Conservation (phyloP, 1,140 invertebrate genomes). For the Trialeurodes vaporariorum region DNA sequence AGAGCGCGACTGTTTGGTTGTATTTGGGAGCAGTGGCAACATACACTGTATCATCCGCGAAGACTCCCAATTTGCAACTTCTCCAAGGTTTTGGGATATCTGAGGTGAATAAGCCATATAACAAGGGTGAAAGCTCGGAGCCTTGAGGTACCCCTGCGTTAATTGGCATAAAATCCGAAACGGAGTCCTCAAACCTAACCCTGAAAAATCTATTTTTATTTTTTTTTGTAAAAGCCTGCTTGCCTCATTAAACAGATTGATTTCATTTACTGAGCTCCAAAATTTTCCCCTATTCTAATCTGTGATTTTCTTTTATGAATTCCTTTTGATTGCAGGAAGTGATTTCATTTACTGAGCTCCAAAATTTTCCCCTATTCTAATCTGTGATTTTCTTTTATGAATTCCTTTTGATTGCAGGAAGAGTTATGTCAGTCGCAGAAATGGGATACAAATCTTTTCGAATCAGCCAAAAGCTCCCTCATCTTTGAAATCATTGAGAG, state of each 20-base stretch:
- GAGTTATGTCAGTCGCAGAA: background rate
- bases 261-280: too few relatives aligned
- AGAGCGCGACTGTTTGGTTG: background rate
- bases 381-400: background rate
- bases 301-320: too few relatives aligned
- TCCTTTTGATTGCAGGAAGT: too few relatives aligned
- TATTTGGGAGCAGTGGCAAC: background rate
- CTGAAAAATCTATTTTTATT: too few relatives aligned
- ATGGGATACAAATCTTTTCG: constrained; percentile 62
- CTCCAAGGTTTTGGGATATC: background rate
- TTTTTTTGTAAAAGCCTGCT: too few relatives aligned
- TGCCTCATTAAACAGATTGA: too few relatives aligned
- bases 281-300: too few relatives aligned
- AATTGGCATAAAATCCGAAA: too few relatives aligned
- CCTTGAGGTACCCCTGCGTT: background rate
- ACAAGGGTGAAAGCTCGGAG: background rate
- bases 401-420: background rate
- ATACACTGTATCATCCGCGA: background rate
- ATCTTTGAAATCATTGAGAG: constrained; percentile 71
- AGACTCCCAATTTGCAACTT: background rate
- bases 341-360: too few relatives aligned
- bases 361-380: too few relatives aligned
- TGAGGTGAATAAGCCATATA: background rate
- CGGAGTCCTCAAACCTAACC: too few relatives aligned
- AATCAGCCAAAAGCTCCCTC: constrained; percentile 70